Base-by-base conservation (phyloP, 2,888 invertebrate species). In the Drosophila suboccidentalis region DNA sequence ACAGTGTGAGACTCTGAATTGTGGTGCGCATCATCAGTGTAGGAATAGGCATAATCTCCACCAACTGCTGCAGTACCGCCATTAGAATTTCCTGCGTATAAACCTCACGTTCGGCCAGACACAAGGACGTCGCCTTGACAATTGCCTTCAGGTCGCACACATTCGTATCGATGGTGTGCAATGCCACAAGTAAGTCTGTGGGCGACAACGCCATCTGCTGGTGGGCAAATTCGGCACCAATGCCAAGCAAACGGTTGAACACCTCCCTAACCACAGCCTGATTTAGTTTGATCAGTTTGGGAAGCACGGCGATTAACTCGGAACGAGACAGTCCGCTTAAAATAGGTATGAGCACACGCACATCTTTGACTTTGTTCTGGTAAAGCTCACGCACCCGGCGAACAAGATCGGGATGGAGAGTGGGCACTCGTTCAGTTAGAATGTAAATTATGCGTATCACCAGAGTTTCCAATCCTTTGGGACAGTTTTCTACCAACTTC, bases 21-120 rank as follows among this genome's bases (percentile, higher is more conserved):
- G 99, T 98, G 0, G 99, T 98, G 69, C 99, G 94, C 98, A 99
- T 99, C 81, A 99, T 94, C 53, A 99, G 94, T 0, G 98, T 98
- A 0, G 99, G 99, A 54, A 99, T 94, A 2, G 98, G 97, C 0
- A 95, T 94, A 91, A 97, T 96, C 72, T 99, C 98, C 93, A 98
- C 96, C 79, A 99, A 93, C 86, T 97, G 96, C 91, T 99, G 98
- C 85, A 99, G 95, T 0, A 98, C 99, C n/a, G 97, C 95, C 4
- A 98, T 97, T 49, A 99, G 92, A 2, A 96, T 96, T 84, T 98
- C 98, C 80, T 97, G 96, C 0, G 98, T 98, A 92, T 96, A 99
- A 0, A 97, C 95, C 77, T 96, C 95, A 90, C 97, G 97, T 92
- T 99, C 98, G 34, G 95, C 95, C 87, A 99, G 96, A 92, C 99